Base-by-base conservation (phyloP, 2,888 invertebrate species). In the Meteorus cinctellus region DNA sequence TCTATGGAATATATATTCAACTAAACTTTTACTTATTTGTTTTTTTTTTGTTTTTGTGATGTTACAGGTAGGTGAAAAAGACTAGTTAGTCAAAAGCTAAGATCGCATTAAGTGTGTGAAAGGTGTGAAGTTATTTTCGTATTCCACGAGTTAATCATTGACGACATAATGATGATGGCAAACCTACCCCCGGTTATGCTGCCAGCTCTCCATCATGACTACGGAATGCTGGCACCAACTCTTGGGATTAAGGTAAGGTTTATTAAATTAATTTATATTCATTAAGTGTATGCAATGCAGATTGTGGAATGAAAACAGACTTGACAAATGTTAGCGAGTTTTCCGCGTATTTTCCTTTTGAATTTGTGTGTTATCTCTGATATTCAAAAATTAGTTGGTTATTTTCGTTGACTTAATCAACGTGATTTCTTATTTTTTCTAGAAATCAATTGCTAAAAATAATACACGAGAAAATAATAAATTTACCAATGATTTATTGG, bases 131-230 rank as follows among this genome's bases (percentile, higher is more conserved):
- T 41, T 59, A 45, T 55, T 51, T 36, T 45, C 45, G 71, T 48
- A 41, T 62, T 51, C 81, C 19, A 55, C 55, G 55, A 55, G 55
- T 55, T 55, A 19, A 55, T 55, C 55, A 55, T 55, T 55, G 19
- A 55, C 82, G 85, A 85, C 87, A 89, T 82, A 84, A 89, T 89
- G 89, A 89, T 89, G 89, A 89, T 89, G 89, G 83, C 89, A 82
- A 89, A 89, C 85, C 84, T 89, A 85, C 88, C 88, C 82, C 89
- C 89, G 82, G 89, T 89, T 85, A 89, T 89, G 87, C 86, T 89
- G 85, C 88, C 88, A 77, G 83, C 88, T 75, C 84, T 89, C 29
- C 72, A 72, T 71, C 88, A 89, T 81, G 89, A 89, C 84, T 89
- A 89, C 84, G 89, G 89, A 80, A 89, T 89, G 85, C 83, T 89